A percentile compares a stretch with the other conserved stretches of the same genome.
phyloP scores from a whole-genome alignment of 2,888 invertebrate genomes.

The Drosophila percnosoma region DNA sequence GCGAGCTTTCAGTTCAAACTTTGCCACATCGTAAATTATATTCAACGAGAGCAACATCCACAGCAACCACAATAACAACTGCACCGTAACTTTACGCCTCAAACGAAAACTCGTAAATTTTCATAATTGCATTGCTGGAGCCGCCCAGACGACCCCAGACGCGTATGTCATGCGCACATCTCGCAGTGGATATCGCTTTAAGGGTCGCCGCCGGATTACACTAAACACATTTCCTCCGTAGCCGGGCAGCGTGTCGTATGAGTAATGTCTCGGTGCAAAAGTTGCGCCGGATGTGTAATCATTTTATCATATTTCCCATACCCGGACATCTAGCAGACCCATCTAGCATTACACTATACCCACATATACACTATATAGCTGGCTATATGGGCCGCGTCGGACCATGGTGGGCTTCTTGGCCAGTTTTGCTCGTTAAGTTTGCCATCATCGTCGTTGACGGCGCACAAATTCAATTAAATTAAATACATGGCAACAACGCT shows the following conservation, averaged over 20 bases:
- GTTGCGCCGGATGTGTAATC: conserved; percentile 77
- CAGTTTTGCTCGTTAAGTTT: conserved; percentile 73
- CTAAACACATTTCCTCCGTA: conserved; percentile 75
- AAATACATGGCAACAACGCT: conserved; percentile 72
- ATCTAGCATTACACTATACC: not conserved
- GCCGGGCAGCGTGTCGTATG: conserved; percentile 73
- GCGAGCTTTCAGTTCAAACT: conserved; percentile 53
- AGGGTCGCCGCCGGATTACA: conserved; percentile 69
- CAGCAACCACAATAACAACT: conserved; percentile 29
- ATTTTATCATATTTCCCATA: conserved; percentile 76
- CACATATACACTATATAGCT: not conserved
- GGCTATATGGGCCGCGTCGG: conserved; percentile 7
- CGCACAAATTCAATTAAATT: conserved; percentile 79
- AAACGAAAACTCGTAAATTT: conserved; percentile 79
- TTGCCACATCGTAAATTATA: conserved; percentile 74
- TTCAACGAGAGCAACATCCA: conserved; percentile 35
- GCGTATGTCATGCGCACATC: conserved; percentile 21
- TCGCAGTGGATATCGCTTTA: conserved; percentile 55
- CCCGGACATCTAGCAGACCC: conserved; percentile 14
- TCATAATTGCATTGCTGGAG: conserved; percentile 74
- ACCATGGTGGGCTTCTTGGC: conserved; percentile 39
- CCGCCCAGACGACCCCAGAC: conserved; percentile 8
- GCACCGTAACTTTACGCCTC: conserved; percentile 58
- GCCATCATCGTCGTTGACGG: conserved; percentile 52
- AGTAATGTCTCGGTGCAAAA: conserved; percentile 78